Evolutionary conservation across 2,797 vertebrate genomes (phyloP), one percentile per base, ranked within the genome.

Genomic region (Neosalanx taihuensis): DNA sequence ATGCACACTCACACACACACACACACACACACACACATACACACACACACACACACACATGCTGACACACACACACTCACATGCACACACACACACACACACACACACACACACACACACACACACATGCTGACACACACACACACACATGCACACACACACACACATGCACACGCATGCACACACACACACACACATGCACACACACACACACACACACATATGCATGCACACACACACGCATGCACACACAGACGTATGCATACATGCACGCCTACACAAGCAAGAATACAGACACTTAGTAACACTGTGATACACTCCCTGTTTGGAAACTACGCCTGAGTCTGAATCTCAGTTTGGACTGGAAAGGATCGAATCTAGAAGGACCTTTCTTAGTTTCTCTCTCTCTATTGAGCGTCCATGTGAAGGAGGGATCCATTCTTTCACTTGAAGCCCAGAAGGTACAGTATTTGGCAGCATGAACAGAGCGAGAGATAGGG

Each of bases 301-400:
- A 51, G 10, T 3, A 5, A 51, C 46, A 51, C 46, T 13, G 10
- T 12, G 10, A 51, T 51, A 51, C 46, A 51, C 12, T 35, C 37
- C 37, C 37, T 9, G 10, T 7, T 7, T 37, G 35, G 35, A 37
- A 1, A 7, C 6, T 33, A 6, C 33, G 33, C 33, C n/a, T 37
- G 35, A 37, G 12, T 3, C 57, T 23, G 4, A 58, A 58, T 58
- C n/a, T 26, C 6, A 58, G 10, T 18, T 57, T 26, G 35, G 35
- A 13, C 65, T 67, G 26, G 37, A 67, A 6, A 26, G 51, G 26
- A n/a, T 17, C 10, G 10, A 41, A 23, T 26, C 29, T 67, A 69
- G 67, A 58, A 49, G 31, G 67, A 69, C 4, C 49, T 51, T 3
- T 51, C 46, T 3, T 15, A 75, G 63, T 83, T 66, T 81, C 75